Evolutionary conservation across 2,113 vertebrate species (phyloP).

Genomic region (Peromyscus leucopus): DNA sequence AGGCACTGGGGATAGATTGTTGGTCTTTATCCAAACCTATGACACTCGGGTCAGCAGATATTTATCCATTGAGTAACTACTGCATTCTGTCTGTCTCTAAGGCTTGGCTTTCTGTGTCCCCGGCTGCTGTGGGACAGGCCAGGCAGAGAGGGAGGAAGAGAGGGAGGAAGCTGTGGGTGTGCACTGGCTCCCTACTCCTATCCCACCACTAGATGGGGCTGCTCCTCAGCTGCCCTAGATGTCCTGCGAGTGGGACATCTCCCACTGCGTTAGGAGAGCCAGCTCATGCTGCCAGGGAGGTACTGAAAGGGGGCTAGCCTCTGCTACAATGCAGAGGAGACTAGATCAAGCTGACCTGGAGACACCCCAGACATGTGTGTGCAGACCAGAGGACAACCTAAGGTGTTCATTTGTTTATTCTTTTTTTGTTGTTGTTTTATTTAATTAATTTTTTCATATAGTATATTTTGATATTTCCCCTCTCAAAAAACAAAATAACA

Average conservation of each 20-base stretch:
- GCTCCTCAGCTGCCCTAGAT: neutral
- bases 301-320: neutral
- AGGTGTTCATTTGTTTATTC: neutral
- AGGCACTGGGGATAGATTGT: neutral
- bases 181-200: accelerated
- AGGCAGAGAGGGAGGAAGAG: accelerated
- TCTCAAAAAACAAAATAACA: neutral
- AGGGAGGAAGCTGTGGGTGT: too few relatives aligned
- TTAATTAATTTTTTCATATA: neutral
- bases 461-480: neutral
- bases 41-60: neutral
- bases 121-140: too few relatives aligned
- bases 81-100: neutral
- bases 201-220: conserved; percentile 58
- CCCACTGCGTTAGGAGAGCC: neutral
- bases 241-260: neutral
- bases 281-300: neutral
- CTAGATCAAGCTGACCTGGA: neutral
- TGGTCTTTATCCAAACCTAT: neutral
- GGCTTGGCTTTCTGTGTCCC: neutral
- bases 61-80: neutral
- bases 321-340: neutral
- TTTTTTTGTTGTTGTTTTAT: neutral
- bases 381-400: neutral
- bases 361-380: neutral